Base-by-base conservation (phyloP, 2,797 vertebrate species). In the Enteromius anoplus region DNA sequence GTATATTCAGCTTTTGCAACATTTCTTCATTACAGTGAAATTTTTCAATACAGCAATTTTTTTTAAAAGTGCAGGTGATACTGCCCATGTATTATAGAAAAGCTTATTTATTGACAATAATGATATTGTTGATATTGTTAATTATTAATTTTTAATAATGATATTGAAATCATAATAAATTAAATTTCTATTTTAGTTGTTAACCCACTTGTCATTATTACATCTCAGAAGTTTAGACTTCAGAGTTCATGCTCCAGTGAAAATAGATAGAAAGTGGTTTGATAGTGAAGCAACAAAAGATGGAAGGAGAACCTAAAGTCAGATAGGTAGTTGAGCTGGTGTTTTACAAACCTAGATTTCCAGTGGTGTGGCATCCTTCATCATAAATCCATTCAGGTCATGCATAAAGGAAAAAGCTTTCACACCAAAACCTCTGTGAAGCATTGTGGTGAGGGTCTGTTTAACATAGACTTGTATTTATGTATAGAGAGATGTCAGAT, bases 371-470 rank as follows among this genome's bases (percentile, higher is more conserved):
- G n/a, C 34, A 58, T 58, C 3, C 6, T 29, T 21, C 34, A 55
- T 32, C 49, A 55, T 8, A 37, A 37, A 14, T n/a, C 32, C 26
- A 75, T 60, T 23, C 21, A 75, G 72, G 23, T 19, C 42, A 34
- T 9, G 8, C 19, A 23, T 51, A 8, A 66, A 66, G 26, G 26
- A 32, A 21, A 65, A 66, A 14, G 6, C 23, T 11, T 40, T 45
- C 15, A 12, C 40, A 51, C 26, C 26, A 78, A 51, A 78, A 6
- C 19, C 42, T 78, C 23, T 51, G 45, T 78, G 76, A 4, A 66
- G 19, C 26, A 17, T 64, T 64, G 23, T 29, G 58, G 29, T 78
- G 75, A 78, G 4, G 60, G 21, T 78, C 76, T 66, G 29, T 66
- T 78, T 51, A n/a, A n/a, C 19, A n/a, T 49, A 5, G 26, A 78